These are phyloP conservation scores for Drosophila cyrtoloma DNA, from an alignment of 2,888 invertebrate species.

Conservation along the genomic window DNA sequence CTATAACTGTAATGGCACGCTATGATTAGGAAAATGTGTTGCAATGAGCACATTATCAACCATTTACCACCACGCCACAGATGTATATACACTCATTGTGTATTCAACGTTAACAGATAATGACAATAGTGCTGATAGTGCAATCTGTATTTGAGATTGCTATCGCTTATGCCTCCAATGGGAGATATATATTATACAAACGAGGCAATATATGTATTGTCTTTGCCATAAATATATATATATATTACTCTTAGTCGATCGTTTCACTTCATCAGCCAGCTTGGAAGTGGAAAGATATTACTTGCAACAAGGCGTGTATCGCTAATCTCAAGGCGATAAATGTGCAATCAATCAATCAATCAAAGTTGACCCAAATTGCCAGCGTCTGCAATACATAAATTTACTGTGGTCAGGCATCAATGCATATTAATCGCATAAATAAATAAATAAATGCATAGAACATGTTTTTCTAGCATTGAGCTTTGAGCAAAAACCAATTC, in stretches of 20 bases:
- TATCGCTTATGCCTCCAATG: constrained; percentile 4
- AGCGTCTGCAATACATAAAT: constrained; percentile 39
- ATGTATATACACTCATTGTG: constrained; percentile 13
- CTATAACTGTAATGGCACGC: constrained; percentile 18
- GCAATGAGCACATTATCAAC: constrained; percentile 8
- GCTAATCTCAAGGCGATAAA: constrained; percentile 31
- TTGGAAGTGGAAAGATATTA: background rate
- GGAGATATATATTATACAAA: background rate
- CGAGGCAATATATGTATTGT: background rate
- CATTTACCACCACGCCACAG: background rate
- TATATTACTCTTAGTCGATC: constrained; percentile 18
- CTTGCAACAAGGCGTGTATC: background rate
- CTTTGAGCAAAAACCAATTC: constrained; percentile 12
- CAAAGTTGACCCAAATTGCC: constrained; percentile 63
- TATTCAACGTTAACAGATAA: constrained; percentile 13
- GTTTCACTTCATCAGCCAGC: background rate
- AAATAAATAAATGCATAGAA: constrained; percentile 43
- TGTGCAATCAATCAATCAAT: constrained; percentile 37
- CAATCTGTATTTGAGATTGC: constrained; percentile 22
- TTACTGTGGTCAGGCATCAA: constrained; percentile 35
- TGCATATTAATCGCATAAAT: constrained; percentile 45
- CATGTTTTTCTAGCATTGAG: constrained; percentile 37
- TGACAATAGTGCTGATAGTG: constrained; percentile 20
- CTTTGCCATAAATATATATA: background rate
- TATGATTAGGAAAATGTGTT: constrained; percentile 11